Conservation (phyloP, 2,797 vertebrate species). For the Chelmon rostratus region DNA sequence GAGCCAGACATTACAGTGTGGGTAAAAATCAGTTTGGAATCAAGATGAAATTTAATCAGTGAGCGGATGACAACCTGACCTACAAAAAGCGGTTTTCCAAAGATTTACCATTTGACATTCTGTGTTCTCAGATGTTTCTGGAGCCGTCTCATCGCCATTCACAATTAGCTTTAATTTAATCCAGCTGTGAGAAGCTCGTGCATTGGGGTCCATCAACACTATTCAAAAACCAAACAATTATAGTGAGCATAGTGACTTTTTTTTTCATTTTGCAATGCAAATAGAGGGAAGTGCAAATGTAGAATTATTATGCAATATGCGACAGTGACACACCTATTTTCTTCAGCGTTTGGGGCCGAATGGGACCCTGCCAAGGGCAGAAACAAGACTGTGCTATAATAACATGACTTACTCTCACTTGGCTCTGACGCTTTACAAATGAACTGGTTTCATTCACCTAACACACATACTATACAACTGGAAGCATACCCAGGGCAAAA, state of each 20-base stretch:
- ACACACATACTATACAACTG: slow-evolving; percentile 40
- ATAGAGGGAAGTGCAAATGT: background rate
- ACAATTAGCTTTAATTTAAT: background rate
- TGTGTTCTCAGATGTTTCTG: background rate
- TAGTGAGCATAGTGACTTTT: background rate
- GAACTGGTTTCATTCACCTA: slow-evolving; percentile 46
- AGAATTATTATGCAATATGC: background rate
- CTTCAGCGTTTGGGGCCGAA: slow-evolving; percentile 15
- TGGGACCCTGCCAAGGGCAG: slow-evolving; percentile 16
- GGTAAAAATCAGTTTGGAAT: background rate
- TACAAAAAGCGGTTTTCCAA: background rate
- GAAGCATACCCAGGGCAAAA: slow-evolving; percentile 38
- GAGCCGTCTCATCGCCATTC: slow-evolving; percentile 2
- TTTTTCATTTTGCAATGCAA: background rate
- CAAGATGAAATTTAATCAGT: background rate
- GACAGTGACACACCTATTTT: background rate
- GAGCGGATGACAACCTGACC: slow-evolving; percentile 7
- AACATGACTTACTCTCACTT: slow-evolving; percentile 53
- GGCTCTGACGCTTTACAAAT: slow-evolving; percentile 56
- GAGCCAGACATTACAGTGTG: background rate
- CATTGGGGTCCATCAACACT: background rate
- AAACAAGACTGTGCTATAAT: slow-evolving; percentile 58
- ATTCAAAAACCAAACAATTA: background rate
- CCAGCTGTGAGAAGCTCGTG: background rate
- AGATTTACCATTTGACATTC: background rate